Conservation (phyloP, 2,113 vertebrate species). For the Myiagra hebetior region DNA sequence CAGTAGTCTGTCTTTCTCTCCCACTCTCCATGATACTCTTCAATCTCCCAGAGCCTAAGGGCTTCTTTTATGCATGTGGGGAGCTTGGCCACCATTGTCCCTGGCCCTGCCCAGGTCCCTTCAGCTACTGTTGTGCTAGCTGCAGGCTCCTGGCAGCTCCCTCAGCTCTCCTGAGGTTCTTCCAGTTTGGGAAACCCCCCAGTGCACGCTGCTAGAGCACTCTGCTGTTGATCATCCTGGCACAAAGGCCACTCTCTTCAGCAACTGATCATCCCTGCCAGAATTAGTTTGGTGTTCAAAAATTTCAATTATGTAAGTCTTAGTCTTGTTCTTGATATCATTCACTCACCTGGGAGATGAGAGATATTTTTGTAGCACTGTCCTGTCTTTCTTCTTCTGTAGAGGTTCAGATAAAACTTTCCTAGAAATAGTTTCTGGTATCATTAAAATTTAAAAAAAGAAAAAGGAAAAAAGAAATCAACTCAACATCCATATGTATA, state of each 20-base stretch:
- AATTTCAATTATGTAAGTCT: neutral
- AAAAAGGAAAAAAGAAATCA: too few relatives aligned
- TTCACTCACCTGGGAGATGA: neutral
- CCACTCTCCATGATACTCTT: neutral
- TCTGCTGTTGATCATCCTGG: neutral
- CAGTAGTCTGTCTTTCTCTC: neutral
- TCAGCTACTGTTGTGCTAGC: neutral
- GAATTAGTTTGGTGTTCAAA: neutral
- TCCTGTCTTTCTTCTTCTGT: neutral
- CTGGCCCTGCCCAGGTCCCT: rapidly evolving
- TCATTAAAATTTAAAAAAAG: neutral
- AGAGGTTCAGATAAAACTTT: neutral
- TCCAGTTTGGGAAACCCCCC: neutral
- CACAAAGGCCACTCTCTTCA: rapidly evolving
- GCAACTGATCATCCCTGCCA: neutral
- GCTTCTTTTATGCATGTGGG: neutral
- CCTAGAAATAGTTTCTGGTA: neutral
- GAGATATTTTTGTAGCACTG: neutral
- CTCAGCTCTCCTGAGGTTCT: neutral
- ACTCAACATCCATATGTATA: neutral
- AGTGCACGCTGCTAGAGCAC: too few relatives aligned
- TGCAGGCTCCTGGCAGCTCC: neutral
- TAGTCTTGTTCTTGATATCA: neutral
- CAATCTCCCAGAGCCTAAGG: neutral
- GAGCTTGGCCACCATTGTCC: neutral